A percentile compares a stretch with the other conserved stretches of the same genome.
phyloP scores from a whole-genome alignment of 2,888 invertebrate species.

The Sinodicranocentrus sp. region DNA sequence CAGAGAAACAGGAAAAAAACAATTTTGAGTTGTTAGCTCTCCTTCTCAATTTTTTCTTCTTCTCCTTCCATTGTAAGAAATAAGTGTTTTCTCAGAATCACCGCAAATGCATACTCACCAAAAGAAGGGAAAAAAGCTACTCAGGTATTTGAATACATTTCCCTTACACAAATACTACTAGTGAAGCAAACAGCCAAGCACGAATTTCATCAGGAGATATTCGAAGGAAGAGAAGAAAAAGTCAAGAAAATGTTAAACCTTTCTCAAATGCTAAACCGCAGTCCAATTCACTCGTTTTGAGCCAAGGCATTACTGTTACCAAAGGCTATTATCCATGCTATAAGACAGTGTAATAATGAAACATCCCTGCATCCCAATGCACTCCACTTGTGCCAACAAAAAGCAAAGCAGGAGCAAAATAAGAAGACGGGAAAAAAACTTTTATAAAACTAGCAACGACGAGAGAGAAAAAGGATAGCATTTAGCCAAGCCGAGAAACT shows the following conservation, averaged over 20 bases:
- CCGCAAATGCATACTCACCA: slow-evolving; percentile 39
- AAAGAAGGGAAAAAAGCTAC: slow-evolving; percentile 21
- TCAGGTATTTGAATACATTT: not conserved
- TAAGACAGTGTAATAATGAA: not conserved
- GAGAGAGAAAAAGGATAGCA: too few species aligned
- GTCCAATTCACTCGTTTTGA: too few species aligned
- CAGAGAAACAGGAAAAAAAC: slow-evolving; percentile 62
- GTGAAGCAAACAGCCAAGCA: slow-evolving; percentile 3
- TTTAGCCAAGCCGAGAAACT: too few species aligned
- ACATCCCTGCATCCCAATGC: not conserved
- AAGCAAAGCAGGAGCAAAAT: too few species aligned
- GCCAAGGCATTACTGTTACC: slow-evolving; percentile 7
- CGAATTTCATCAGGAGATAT: slow-evolving; percentile 24
- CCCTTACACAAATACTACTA: not conserved
- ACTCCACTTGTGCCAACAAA: too few species aligned
- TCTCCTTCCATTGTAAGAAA: slow-evolving; percentile 22
- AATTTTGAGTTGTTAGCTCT: slow-evolving; percentile 60
- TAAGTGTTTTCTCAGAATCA: slow-evolving; percentile 56
- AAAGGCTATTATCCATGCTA: not conserved
- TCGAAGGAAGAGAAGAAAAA: not conserved
- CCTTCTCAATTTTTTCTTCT: slow-evolving; percentile 3
- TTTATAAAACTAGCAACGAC: too few species aligned
- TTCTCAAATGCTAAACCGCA: not conserved
- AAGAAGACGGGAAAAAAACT: too few species aligned
- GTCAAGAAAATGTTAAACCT: slow-evolving; percentile 14